Conservation (phyloP, 2,888 invertebrate species). For the Chaetogeoica ovagalla region DNA sequence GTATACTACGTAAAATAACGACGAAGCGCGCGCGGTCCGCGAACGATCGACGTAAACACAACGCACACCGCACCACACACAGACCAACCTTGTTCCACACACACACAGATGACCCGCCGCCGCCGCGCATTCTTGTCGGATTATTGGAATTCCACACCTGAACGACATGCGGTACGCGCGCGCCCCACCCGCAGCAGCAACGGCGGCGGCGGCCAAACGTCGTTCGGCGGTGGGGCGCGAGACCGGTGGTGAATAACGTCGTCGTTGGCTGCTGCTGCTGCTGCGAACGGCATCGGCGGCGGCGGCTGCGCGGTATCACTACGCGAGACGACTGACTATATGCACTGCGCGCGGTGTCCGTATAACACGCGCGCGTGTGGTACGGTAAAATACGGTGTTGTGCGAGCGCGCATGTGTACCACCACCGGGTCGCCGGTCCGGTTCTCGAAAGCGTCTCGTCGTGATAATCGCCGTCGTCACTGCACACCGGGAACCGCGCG, state of each 20-base stretch:
- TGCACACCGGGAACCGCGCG: background rate
- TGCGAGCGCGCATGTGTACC: background rate
- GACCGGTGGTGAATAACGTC: conserved; percentile 14
- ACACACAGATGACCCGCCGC: conserved; percentile 43
- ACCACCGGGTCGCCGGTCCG: background rate
- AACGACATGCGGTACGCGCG: conserved; percentile 19
- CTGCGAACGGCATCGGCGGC: too few species aligned
- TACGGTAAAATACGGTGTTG: background rate
- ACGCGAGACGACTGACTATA: background rate
- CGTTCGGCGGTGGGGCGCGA: conserved; percentile 13
- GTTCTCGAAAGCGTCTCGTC: too few species aligned
- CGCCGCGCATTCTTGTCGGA: conserved; percentile 49
- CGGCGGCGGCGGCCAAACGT: background rate
- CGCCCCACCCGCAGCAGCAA: background rate
- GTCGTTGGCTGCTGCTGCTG: background rate
- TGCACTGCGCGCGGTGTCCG: background rate
- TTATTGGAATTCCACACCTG: conserved; percentile 52
- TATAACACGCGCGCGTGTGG: conserved; percentile 5
- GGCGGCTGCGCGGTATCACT: background rate
- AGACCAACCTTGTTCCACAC: conserved; percentile 47
- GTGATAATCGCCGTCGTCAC: too few species aligned
- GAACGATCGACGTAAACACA: conserved; percentile 22
- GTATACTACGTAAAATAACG: background rate
- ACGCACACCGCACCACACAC: background rate
- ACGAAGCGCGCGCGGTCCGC: conserved; percentile 12